phyloP scores from a whole-genome alignment of 2,888 invertebrate genomes.

The Philaethria dido region DNA sequence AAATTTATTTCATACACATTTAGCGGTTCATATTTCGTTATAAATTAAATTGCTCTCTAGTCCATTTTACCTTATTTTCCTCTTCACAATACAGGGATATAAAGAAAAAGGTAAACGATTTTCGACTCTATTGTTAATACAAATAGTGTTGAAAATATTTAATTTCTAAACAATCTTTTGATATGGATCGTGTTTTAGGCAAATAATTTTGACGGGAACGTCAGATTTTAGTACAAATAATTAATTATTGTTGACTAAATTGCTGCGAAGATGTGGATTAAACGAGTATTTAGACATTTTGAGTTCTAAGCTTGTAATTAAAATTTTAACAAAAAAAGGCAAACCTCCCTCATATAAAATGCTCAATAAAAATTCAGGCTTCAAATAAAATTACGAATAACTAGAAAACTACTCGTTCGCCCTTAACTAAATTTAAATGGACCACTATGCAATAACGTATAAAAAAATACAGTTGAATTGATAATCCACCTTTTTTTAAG shows the following conservation, averaged over 20 bases:
- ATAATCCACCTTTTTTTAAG: too few relatives aligned
- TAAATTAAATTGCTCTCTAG: constrained; percentile 40
- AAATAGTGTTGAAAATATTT: constrained; percentile 10
- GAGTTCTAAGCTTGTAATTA: constrained; percentile 27
- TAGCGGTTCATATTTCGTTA: constrained; percentile 34
- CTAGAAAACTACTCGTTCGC: too few relatives aligned
- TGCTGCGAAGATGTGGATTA: constrained; percentile 34
- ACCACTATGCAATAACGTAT: too few relatives aligned
- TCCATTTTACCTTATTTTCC: constrained; percentile 36
- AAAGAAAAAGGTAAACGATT: neutral
- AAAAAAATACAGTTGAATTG: too few relatives aligned
- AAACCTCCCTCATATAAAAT: too few relatives aligned
- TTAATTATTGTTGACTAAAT: constrained; percentile 42
- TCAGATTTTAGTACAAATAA: constrained; percentile 44
- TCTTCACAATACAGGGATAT: constrained; percentile 11
- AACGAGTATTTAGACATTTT: constrained; percentile 29
- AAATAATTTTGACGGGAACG: constrained; percentile 42
- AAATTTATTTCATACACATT: constrained; percentile 37
- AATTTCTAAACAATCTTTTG: constrained; percentile 8
- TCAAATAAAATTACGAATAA: too few relatives aligned
- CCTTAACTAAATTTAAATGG: too few relatives aligned
- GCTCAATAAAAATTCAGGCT: too few relatives aligned
- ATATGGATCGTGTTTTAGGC: constrained; percentile 33
- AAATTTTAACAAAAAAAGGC: too few relatives aligned
- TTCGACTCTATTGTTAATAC: neutral